A percentile compares a stretch with the other conserved stretches of the same genome.
These are phyloP conservation scores for Orchesella cincta DNA, from an alignment of 1,140 invertebrate genomes.

Conservation along the genomic window DNA sequence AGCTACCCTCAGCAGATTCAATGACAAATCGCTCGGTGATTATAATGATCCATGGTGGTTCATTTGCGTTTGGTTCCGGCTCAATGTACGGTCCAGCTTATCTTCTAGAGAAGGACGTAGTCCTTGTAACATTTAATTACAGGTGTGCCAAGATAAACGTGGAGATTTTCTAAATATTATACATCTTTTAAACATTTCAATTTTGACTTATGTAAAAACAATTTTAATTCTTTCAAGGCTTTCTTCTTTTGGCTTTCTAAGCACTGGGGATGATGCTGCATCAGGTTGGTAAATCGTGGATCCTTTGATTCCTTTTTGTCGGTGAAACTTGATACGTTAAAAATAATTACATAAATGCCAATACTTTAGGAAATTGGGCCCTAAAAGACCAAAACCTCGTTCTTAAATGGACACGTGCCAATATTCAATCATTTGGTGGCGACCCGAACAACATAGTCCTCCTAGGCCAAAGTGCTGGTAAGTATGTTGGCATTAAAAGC, in stretches of 20 bases:
- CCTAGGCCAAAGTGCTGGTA: conserved; percentile 53
- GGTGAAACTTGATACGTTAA: neutral
- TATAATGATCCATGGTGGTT: conserved; percentile 44
- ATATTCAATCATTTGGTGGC: conserved; percentile 58
- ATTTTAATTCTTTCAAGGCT: neutral
- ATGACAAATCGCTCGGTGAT: conserved; percentile 39
- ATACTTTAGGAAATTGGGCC: conserved; percentile 58
- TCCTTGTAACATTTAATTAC: conserved; percentile 48
- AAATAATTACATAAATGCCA: neutral
- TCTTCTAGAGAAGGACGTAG: conserved; percentile 44
- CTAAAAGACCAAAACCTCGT: conserved; percentile 58
- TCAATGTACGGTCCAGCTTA: conserved; percentile 41
- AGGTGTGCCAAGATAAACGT: too few relatives aligned
- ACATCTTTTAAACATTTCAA: too few relatives aligned
- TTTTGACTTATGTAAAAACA: too few relatives aligned
- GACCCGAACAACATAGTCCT: conserved; percentile 57
- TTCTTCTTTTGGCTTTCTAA: conserved; percentile 39
- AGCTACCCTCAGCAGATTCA: conserved; percentile 6
- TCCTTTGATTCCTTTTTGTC: conserved; percentile 25
- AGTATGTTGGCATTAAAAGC: too few relatives aligned
- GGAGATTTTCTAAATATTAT: too few relatives aligned
- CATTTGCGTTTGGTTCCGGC: conserved; percentile 34
- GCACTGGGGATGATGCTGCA: conserved; percentile 39
- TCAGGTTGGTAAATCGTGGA: conserved; percentile 34
- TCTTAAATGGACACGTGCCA: conserved; percentile 58